phyloP scores from a whole-genome alignment of 2,888 invertebrate genomes.

The Kuschelorhynchus macadamiae region DNA sequence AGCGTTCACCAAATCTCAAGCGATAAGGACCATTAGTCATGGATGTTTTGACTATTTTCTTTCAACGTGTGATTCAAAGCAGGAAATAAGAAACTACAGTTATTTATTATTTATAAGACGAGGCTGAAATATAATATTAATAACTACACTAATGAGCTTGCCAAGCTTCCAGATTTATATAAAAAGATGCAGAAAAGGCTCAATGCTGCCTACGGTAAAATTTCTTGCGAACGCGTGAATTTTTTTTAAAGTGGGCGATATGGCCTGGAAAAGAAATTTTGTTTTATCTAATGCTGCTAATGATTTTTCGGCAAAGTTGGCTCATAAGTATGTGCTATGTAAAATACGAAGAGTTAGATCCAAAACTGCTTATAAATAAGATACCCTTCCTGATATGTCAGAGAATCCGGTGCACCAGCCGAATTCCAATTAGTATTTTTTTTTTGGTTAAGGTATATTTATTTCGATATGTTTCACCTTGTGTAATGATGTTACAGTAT shows the following conservation, averaged over 20 bases:
- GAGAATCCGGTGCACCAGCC: no score
- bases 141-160: background rate
- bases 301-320: conserved; percentile 9
- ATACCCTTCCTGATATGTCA: background rate
- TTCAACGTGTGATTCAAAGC: no score
- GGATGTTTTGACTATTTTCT: no score
- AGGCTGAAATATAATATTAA: no score
- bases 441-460: no score
- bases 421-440: no score
- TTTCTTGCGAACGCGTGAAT: conserved; percentile 2
- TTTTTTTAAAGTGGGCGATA: conserved; percentile 14
- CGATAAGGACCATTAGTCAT: no score
- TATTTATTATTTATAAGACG: no score
- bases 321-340: conserved; percentile 12
- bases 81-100: no score
- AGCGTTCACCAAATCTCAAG: no score
- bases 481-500: no score
- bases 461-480: no score
- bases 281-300: conserved; percentile 5
- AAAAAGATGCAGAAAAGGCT: background rate
- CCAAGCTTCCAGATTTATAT: background rate
- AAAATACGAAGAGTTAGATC: conserved; percentile 10
- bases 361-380: conserved; percentile 25
- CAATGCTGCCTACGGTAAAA: background rate
- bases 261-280: conserved; percentile 13